phyloP scores from a whole-genome alignment of 2,113 vertebrate species.

The Cavia aperea region DNA sequence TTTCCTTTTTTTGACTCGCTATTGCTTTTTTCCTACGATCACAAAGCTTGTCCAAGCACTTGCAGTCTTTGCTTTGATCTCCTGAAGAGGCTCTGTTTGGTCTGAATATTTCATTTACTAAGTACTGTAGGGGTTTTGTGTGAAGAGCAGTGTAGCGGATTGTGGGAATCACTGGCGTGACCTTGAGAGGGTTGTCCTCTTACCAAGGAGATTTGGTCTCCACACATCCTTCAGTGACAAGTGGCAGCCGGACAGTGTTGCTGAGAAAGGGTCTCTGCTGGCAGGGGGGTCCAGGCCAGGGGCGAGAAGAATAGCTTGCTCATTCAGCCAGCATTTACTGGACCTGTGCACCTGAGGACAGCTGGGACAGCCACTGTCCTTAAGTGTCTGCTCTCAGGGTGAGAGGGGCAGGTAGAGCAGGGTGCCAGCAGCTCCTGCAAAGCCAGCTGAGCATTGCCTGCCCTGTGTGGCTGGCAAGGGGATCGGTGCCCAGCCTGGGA shows the following conservation, averaged over 20 bases:
- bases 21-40: no score
- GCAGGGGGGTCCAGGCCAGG: not conserved
- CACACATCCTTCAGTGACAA: not conserved
- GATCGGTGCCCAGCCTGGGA: not conserved
- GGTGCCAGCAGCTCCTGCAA: not conserved
- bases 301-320: not conserved
- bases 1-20: not conserved
- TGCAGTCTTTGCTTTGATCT: not conserved
- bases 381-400: accelerated
- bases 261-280: not conserved
- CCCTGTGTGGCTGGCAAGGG: not conserved
- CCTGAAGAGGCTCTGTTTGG: not conserved
- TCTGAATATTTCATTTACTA: not conserved
- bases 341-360: not conserved
- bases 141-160: not conserved
- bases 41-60: not conserved
- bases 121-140: not conserved
- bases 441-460: no score
- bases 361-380: not conserved
- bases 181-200: not conserved
- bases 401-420: not conserved
- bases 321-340: not conserved
- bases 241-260: not conserved
- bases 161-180: not conserved
- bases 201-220: not conserved